phyloP scores from a whole-genome alignment of 2,797 vertebrate species.

The Ficedula albicollis region DNA sequence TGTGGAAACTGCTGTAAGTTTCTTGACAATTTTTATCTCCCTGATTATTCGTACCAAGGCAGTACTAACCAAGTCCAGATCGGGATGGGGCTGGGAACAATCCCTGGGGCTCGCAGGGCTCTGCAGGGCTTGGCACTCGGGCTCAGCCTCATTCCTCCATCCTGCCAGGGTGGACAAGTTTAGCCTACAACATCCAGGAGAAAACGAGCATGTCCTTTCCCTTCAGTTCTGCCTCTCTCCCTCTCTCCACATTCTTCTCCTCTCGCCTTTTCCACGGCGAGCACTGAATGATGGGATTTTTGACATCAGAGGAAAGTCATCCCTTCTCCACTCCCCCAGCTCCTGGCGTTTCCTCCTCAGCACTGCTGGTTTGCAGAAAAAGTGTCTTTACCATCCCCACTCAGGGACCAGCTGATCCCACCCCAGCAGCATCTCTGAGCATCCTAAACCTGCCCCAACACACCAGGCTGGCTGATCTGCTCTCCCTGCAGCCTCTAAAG shows the following conservation, averaged over 20 bases:
- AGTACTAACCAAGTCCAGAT: conserved; percentile 70
- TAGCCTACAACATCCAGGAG: background rate
- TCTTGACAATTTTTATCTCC: conserved; percentile 34
- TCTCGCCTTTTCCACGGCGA: conserved; percentile 42
- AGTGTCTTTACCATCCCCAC: background rate
- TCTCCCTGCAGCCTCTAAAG: background rate
- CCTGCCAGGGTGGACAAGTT: background rate
- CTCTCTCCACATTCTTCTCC: conserved; percentile 64
- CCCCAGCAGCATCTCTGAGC: background rate
- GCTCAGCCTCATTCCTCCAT: conserved; percentile 30
- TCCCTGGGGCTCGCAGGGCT: conserved; percentile 37
- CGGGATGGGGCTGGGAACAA: conserved; percentile 29
- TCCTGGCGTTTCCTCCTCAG: conserved; percentile 44
- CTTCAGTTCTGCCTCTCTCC: background rate
- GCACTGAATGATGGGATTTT: conserved; percentile 69
- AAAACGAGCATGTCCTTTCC: background rate
- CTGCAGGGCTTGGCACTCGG: conserved; percentile 23
- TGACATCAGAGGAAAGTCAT: conserved; percentile 59
- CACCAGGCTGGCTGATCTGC: background rate
- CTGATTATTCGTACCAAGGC: conserved; percentile 50
- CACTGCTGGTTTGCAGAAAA: background rate
- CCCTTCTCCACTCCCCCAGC: conserved; percentile 48
- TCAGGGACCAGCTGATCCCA: background rate
- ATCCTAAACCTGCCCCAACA: background rate
- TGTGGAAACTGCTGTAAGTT: conserved; percentile 53